Evolutionary conservation across 2,113 vertebrate species (phyloP).

Genomic region (Xenus cinereus): DNA sequence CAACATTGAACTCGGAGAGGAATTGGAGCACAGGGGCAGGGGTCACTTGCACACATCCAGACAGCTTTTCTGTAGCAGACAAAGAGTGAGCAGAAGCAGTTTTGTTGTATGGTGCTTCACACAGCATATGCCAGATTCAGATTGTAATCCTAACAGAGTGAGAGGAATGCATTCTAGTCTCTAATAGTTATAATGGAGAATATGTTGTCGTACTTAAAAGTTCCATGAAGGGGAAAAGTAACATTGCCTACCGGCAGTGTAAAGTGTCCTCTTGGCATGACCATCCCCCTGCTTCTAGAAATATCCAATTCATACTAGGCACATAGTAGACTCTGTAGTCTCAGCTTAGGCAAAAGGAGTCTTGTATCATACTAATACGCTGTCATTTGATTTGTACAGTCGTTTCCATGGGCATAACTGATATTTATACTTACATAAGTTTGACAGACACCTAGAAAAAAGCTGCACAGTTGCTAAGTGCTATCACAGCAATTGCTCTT

Average conservation of each 20-base stretch:
- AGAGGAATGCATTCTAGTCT: background rate
- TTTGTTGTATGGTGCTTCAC: background rate
- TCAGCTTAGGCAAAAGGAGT: background rate
- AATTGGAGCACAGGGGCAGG: background rate
- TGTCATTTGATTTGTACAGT: background rate
- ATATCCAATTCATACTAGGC: background rate
- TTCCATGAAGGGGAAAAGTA: background rate
- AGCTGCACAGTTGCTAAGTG: background rate
- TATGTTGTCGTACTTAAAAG: background rate
- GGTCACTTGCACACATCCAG: background rate
- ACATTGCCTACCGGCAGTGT: background rate
- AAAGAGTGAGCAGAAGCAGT: background rate
- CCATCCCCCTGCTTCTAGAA: background rate
- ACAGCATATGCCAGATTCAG: background rate
- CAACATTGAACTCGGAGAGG: background rate
- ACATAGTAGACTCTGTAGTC: background rate
- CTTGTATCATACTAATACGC: background rate
- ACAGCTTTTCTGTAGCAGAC: background rate
- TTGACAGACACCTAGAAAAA: constrained; percentile 2
- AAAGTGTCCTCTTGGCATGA: background rate
- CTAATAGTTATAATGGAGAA: background rate
- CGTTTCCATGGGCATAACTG: background rate
- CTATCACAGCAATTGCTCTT: background rate
- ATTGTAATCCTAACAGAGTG: background rate
- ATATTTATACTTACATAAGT: background rate